These are phyloP conservation scores for Trilocha varians DNA, from an alignment of 2,888 invertebrate species.

Conservation along the genomic window DNA sequence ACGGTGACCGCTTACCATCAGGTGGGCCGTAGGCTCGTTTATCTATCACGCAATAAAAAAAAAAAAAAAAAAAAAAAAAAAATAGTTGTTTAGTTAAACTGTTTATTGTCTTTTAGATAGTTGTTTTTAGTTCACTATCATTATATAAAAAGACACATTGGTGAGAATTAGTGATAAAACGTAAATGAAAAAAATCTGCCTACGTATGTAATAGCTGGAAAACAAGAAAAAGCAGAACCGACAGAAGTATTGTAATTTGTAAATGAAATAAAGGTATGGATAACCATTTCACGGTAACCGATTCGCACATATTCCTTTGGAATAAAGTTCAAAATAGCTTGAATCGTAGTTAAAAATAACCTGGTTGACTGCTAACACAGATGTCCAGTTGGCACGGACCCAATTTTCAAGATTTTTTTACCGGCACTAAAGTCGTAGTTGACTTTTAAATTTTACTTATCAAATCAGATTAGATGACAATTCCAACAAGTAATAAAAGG, in stretches of 20 bases:
- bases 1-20: no score
- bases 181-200: neutral
- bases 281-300: slow-evolving; percentile 9
- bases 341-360: slow-evolving; percentile 7
- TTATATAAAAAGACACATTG: neutral
- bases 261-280: slow-evolving; percentile 30
- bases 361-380: slow-evolving; percentile 14
- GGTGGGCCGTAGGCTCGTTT: no score
- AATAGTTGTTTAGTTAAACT: no score
- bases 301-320: slow-evolving; percentile 5
- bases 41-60: no score
- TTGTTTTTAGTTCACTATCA: no score
- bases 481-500: no score
- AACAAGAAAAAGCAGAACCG: slow-evolving; percentile 13
- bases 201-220: slow-evolving; percentile 14
- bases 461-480: no score
- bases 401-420: slow-evolving; percentile 1
- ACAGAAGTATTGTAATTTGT: slow-evolving; percentile 22
- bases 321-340: slow-evolving; percentile 7
- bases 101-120: no score
- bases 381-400: slow-evolving; percentile 14
- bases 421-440: no score
- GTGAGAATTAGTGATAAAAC: neutral
- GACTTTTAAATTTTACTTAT: no score
- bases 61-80: no score